Percentiles rank a stretch among this genome's conserved stretches.
Evolutionary conservation across 2,113 vertebrate species (phyloP).

Genomic region (Macroglossus sobrinus): DNA sequence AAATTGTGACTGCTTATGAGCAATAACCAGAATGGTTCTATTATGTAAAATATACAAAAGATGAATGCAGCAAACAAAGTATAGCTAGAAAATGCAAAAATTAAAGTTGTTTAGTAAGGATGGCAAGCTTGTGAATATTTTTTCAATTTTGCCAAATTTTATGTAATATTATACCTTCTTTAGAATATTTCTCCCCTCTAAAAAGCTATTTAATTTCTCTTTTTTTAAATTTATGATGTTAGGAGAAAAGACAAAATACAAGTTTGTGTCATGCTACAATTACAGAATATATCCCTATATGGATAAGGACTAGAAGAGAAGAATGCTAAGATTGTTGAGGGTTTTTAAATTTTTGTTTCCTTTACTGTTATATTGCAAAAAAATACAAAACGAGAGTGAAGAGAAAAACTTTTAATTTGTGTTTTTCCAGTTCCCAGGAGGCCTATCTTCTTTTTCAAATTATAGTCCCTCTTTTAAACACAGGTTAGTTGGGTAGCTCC

Average conservation of each 20-base stretch:
- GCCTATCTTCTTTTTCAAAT: background rate
- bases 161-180: background rate
- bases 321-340: background rate
- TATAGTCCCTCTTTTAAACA: background rate
- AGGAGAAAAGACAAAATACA: background rate
- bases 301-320: background rate
- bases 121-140: background rate
- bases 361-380: background rate
- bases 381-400: background rate
- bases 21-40: background rate
- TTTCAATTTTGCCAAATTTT: background rate
- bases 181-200: background rate
- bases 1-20: background rate
- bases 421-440: background rate
- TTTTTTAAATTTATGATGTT: background rate
- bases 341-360: background rate
- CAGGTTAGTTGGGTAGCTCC: background rate
- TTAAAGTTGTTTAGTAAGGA: background rate
- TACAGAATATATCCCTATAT: background rate
- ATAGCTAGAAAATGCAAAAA: background rate
- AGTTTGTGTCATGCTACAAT: background rate
- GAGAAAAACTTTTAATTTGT: background rate
- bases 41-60: slow-evolving; percentile 20
- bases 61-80: background rate
- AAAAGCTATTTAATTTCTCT: background rate